Conservation (phyloP, 1,140 invertebrate species). For the Semibalanus balanoides region DNA sequence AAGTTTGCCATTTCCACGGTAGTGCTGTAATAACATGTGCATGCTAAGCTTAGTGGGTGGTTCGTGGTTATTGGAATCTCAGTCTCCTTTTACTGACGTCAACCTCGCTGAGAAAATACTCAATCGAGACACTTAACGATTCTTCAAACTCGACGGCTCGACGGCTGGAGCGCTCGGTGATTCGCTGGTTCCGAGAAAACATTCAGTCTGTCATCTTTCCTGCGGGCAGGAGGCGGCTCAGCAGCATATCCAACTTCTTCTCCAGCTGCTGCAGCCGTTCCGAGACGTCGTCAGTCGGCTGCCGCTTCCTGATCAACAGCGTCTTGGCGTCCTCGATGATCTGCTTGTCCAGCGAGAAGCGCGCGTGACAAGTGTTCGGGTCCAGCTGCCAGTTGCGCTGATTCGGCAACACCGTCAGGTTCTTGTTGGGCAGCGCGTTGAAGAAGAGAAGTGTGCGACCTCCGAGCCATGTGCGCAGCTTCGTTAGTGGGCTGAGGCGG, state of each 20-base stretch:
- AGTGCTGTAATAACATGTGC: too few relatives aligned
- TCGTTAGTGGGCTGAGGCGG: conserved; percentile 12
- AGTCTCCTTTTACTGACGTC: too few relatives aligned
- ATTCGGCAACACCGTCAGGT: neutral
- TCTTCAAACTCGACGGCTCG: too few relatives aligned
- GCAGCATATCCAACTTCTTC: neutral
- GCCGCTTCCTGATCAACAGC: neutral
- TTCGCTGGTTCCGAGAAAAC: too few relatives aligned
- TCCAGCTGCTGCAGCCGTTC: neutral
- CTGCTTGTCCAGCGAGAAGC: neutral
- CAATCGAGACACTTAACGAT: too few relatives aligned
- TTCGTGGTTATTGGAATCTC: too few relatives aligned
- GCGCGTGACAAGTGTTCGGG: neutral
- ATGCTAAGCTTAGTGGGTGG: too few relatives aligned
- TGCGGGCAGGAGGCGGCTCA: neutral
- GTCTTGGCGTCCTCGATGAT: neutral
- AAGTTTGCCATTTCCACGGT: too few relatives aligned
- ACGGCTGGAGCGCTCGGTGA: too few relatives aligned
- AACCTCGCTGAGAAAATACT: too few relatives aligned
- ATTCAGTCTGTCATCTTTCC: neutral
- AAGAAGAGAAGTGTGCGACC: conserved; percentile 17
- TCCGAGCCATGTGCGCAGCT: conserved; percentile 15
- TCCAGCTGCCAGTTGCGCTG: neutral
- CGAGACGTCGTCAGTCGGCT: neutral
- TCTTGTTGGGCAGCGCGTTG: neutral